These are phyloP conservation scores for Neoniphon sammara DNA, from an alignment of 2,797 vertebrate species.

Conservation along the genomic window DNA sequence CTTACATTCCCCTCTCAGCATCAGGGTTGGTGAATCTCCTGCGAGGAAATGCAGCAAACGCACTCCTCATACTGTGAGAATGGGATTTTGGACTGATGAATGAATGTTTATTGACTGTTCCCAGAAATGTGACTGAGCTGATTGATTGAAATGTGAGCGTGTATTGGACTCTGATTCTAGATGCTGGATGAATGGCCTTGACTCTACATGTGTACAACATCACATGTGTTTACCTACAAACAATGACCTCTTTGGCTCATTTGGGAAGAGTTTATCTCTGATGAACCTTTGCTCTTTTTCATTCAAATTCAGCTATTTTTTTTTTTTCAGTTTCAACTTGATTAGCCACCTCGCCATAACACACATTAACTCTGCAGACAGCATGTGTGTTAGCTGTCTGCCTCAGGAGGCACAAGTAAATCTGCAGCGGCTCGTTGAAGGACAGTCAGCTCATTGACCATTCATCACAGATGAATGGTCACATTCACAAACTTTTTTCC, in stretches of 20 bases:
- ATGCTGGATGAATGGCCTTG: neutral
- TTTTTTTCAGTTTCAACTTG: conserved; percentile 46
- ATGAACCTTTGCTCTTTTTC: conserved; percentile 17
- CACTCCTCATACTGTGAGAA: neutral
- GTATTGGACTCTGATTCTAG: too few relatives aligned
- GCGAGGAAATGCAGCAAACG: too few relatives aligned
- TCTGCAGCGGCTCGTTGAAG: too few relatives aligned
- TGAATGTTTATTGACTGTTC: neutral
- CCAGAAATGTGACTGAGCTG: neutral
- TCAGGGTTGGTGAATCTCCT: too few relatives aligned
- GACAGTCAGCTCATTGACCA: too few relatives aligned
- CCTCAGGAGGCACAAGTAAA: conserved; percentile 7
- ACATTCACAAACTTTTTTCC: too few relatives aligned
- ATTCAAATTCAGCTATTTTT: conserved; percentile 17
- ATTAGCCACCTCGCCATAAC: conserved; percentile 10
- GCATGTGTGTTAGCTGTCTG: conserved; percentile 24
- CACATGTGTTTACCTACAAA: too few relatives aligned
- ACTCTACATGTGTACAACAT: neutral
- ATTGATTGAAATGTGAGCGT: neutral
- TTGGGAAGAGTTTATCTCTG: conserved; percentile 1
- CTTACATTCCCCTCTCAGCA: too few relatives aligned
- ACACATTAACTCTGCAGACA: too few relatives aligned
- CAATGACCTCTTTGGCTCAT: too few relatives aligned
- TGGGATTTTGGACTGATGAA: neutral
- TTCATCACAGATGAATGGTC: too few relatives aligned